Conservation (phyloP, 2,888 invertebrate genomes). For the Lymantria dispar region DNA sequence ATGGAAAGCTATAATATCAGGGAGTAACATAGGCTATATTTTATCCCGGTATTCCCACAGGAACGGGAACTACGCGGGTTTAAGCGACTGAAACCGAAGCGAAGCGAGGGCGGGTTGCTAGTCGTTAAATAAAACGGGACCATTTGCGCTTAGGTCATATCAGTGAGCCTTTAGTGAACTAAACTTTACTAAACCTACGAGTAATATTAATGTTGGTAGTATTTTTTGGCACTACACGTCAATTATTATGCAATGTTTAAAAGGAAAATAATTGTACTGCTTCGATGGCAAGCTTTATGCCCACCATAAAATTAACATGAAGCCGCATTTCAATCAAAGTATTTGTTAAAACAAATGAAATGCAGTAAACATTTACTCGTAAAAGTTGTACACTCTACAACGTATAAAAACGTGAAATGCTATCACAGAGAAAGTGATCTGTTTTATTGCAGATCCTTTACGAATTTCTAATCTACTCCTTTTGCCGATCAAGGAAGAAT, state of each 20-base stretch:
- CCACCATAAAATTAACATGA: constrained; percentile 63
- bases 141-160: too few species aligned
- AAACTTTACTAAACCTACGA: too few species aligned
- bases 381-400: constrained; percentile 1
- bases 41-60: too few species aligned
- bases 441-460: neutral
- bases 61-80: too few species aligned
- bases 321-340: constrained; percentile 56
- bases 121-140: too few species aligned
- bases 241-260: neutral
- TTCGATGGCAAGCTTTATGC: constrained; percentile 64
- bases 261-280: constrained; percentile 55
- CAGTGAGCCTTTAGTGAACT: too few species aligned
- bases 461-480: neutral
- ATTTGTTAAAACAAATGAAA: constrained; percentile 13
- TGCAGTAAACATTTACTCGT: constrained; percentile 5
- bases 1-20: too few species aligned
- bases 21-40: too few species aligned
- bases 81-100: too few species aligned
- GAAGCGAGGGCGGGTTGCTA: too few species aligned
- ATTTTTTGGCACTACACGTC: too few species aligned
- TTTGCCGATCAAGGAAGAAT: neutral
- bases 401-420: neutral
- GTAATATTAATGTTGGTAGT: too few species aligned
- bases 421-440: constrained; percentile 1